Evolutionary conservation across 2,113 vertebrate genomes (phyloP).

Genomic region (Manacus vitellinus): DNA sequence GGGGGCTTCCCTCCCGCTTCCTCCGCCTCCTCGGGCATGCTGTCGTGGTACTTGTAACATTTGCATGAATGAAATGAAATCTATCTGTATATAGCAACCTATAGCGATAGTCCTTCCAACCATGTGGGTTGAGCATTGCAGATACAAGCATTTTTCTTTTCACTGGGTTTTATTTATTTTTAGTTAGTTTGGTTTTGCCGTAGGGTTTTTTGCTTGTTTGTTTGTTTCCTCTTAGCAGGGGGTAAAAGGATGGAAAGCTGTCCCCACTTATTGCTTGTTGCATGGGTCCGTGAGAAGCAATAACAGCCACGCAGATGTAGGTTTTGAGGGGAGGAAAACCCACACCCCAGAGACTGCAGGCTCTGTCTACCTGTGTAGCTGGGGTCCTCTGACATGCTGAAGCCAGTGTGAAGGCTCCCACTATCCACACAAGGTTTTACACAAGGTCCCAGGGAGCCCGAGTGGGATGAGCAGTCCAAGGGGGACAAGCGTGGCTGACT

Average conservation of each 20-base stretch:
- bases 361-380: rapidly evolving
- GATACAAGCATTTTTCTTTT: constrained; percentile 60
- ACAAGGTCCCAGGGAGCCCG: background rate
- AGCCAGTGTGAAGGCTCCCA: background rate
- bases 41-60: constrained; percentile 76
- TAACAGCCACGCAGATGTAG: constrained; percentile 28
- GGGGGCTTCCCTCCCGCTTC: constrained; percentile 26
- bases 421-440: background rate
- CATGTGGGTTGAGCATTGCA: constrained; percentile 68
- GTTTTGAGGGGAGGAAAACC: background rate
- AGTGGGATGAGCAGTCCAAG: background rate
- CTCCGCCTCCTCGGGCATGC: constrained; percentile 71
- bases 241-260: constrained; percentile 42
- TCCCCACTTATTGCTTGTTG: background rate
- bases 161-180: constrained; percentile 63
- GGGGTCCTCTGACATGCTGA: background rate
- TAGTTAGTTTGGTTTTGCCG: background rate
- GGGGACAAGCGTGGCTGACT: background rate
- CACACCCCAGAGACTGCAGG: background rate
- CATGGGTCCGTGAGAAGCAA: constrained; percentile 62
- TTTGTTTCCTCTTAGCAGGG: background rate
- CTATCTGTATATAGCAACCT: constrained; percentile 79
- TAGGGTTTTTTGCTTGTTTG: background rate
- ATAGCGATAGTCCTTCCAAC: constrained; percentile 68
- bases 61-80: constrained; percentile 78